These are phyloP conservation scores for Drosophila paracracens DNA, from an alignment of 2,888 invertebrate genomes.

Conservation along the genomic window DNA sequence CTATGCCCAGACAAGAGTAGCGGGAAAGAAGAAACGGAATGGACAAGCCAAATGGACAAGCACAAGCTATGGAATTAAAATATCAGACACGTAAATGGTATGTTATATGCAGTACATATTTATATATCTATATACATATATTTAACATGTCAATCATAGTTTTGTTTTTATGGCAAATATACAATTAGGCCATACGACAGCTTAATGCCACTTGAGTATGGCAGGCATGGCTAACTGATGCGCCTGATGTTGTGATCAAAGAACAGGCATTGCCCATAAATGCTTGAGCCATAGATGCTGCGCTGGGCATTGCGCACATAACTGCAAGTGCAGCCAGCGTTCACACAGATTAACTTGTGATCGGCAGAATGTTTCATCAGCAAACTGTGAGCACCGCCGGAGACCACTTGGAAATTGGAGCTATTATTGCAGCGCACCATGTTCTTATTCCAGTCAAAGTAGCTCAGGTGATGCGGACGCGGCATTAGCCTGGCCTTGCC, in stretches of 20 bases:
- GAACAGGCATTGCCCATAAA: constrained; percentile 59
- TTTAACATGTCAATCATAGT: constrained; percentile 28
- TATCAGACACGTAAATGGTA: constrained; percentile 10
- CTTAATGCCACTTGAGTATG: constrained; percentile 10
- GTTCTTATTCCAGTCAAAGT: constrained; percentile 52
- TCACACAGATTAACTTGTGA: constrained; percentile 60
- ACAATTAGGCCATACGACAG: constrained; percentile 23
- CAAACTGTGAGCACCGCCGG: constrained; percentile 51
- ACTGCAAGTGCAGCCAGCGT: constrained; percentile 41
- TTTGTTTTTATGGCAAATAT: constrained; percentile 21
- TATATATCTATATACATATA: constrained; percentile 17
- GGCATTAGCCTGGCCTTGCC: constrained; percentile 44
- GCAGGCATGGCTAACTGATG: constrained; percentile 42
- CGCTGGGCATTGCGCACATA: constrained; percentile 28
- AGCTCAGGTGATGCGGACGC: constrained; percentile 45
- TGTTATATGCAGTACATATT: not conserved
- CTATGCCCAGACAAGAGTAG: not conserved
- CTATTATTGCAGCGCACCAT: constrained; percentile 37
- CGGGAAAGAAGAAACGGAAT: not conserved
- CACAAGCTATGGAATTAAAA: constrained; percentile 45
- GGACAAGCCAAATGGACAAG: constrained; percentile 8
- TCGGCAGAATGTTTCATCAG: constrained; percentile 56
- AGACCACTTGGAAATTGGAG: constrained; percentile 42
- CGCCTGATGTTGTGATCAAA: constrained; percentile 59
- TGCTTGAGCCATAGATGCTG: constrained; percentile 31